Evolutionary conservation across 1,140 invertebrate genomes (phyloP), one percentile per base, ranked within the genome.

Genomic region (Globodera rostochiensis): DNA sequence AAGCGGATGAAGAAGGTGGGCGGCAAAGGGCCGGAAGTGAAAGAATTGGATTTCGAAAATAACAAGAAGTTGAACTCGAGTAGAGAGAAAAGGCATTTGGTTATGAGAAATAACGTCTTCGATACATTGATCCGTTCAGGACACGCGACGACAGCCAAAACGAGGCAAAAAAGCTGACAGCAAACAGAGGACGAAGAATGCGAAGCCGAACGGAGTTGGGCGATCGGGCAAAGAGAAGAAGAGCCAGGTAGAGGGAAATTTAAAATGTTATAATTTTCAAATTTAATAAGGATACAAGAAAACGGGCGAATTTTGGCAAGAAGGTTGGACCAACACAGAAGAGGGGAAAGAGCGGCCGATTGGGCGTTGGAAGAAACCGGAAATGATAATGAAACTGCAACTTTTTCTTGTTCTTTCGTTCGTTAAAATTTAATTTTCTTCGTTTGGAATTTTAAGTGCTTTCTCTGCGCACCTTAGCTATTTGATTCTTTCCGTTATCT

Each of bases 1-100:
- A 93, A 93, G 6, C 92, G 97, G 80, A 94, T 98, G 94, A 98
- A 98, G 90, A 98, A 98, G 91, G 97, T 70, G 36, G 57, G 5
- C 36, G 36, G 36, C 2, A 1, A 36, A 1, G 36, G 36, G 36
- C 36, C 1, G 36, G 36, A 36, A 36, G 36, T 64, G 19, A 64
- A 15, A 15, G 57, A 53, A 15, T 36, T 36, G 36, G 36, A 3
- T 1, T 1, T 53, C 53, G 8, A 53, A 53, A 53, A 3, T 11
- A 53, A 15, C 15, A 53, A 53, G 53, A 15, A 53, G 4, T 15
- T 9, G 53, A 15, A 11, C 53, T 15, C 53, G 15, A 53, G 3
- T 8, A 53, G 15, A 53, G 53, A 53, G 53, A 53, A 53, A 11
- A 11, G 53, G 8, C 53, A 53, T 53, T 11, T 53, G 53, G 36